Base-by-base conservation (phyloP, 2,888 invertebrate species). In the Orchesellides sinensis region DNA sequence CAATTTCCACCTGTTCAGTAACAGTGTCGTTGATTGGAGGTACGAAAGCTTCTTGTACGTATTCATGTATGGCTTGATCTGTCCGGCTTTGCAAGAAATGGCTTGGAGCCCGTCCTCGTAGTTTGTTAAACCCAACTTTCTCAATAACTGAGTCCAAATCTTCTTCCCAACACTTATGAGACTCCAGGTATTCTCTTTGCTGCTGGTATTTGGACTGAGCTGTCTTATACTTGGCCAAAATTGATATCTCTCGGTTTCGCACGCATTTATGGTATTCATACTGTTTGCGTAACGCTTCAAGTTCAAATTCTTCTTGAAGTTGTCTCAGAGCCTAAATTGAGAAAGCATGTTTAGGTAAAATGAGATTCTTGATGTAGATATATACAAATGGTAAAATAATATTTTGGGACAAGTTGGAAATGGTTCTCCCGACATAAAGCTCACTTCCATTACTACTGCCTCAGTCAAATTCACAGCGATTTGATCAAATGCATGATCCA, bases 271-370 rank as follows among this genome's bases (percentile, higher is more conserved):
- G 75, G 23, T 27, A 66, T 8, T 75, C 75, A 35, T 56, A 35
- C 32, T 75, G 75, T 27, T 66, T 66, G 1, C 40, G 32, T 3
- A 75, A 45, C 6, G 75, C 52, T 12, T 75, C 54, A 5, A 75
- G 40, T 32, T 75, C 75, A 56, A 21, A 40, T 21, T 75, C 75
- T 27, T 75, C 75, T 66, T 75, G 75, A 23, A 75, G 56, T 75
- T 75, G 75, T 66, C 45, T 75, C 27, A 75, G 14, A 19, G 75
- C 52, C 75, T 74, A 61, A 19, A 45, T 6, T 10, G 32, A 5
- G 10, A 32, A 32, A 6, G 32, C 32, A 32, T 32, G 32, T 32
- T 6, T 32, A 32, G 32, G 10, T 10, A 32, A 32, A 32, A 32
- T 32, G 32, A 6, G 32, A 32, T 32, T 32, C 32, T 6, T 32